Evolutionary conservation across 2,888 invertebrate species (phyloP).

Genomic region (Diogma glabrata): DNA sequence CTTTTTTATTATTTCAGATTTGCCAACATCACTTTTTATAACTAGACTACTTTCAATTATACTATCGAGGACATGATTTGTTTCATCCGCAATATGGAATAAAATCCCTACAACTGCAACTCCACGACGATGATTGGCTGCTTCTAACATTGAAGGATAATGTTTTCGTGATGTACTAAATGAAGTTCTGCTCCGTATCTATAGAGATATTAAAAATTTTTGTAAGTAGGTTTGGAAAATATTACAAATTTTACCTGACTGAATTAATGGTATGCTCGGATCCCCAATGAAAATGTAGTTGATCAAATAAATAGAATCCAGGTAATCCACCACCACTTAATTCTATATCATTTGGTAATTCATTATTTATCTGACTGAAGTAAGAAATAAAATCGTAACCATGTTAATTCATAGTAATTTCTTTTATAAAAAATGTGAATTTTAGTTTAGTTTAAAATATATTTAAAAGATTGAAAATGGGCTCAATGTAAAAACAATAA

Average conservation of each 20-base stretch:
- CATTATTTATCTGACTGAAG: constrained; percentile 17
- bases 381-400: too few relatives aligned
- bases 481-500: too few relatives aligned
- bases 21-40: constrained; percentile 23
- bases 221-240: neutral
- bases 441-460: too few relatives aligned
- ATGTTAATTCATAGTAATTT: too few relatives aligned
- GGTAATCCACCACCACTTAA: constrained; percentile 47
- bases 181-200: constrained; percentile 54
- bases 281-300: constrained; percentile 76
- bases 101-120: constrained; percentile 52
- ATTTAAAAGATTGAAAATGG: too few relatives aligned
- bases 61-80: constrained; percentile 16
- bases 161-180: constrained; percentile 49
- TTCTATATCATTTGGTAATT: constrained; percentile 12
- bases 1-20: constrained; percentile 21
- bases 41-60: constrained; percentile 23
- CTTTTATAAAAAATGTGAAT: too few relatives aligned
- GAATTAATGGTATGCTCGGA: constrained; percentile 66
- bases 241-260: neutral
- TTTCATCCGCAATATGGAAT: constrained; percentile 37
- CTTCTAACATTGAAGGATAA: constrained; percentile 40
- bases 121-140: constrained; percentile 42
- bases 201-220: neutral
- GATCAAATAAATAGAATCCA: constrained; percentile 49